These are phyloP conservation scores for Rhodophaea formosa DNA, from an alignment of 2,888 invertebrate genomes.

Conservation along the genomic window DNA sequence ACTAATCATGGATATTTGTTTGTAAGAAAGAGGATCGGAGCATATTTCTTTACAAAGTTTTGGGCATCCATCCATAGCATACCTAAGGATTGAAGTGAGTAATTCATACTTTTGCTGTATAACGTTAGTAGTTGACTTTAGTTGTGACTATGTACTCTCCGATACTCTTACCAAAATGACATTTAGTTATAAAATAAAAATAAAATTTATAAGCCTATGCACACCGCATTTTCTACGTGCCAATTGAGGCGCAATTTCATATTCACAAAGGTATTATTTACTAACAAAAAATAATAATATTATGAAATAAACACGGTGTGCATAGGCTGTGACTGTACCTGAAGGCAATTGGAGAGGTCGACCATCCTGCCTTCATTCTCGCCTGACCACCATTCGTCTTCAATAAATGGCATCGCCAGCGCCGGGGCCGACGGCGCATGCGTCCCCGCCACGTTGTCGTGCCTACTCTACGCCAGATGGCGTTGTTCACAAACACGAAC, in stretches of 20 bases:
- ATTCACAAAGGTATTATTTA: neutral
- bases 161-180: neutral
- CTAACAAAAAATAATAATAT: too few relatives aligned
- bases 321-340: conserved; percentile 75
- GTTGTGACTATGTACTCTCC: neutral
- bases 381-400: conserved; percentile 97
- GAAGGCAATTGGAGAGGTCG: conserved; percentile 93
- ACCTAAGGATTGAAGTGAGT: too few relatives aligned
- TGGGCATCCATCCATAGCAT: too few relatives aligned
- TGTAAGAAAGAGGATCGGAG: too few relatives aligned
- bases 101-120: too few relatives aligned
- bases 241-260: neutral
- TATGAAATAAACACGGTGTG: neutral
- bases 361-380: conserved; percentile 97
- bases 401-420: conserved; percentile 96
- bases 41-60: too few relatives aligned
- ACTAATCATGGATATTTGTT: too few relatives aligned
- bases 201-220: neutral
- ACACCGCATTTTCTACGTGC: neutral
- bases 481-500: conserved; percentile 50
- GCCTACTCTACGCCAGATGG: conserved; percentile 64
- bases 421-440: conserved; percentile 83
- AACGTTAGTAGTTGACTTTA: too few relatives aligned
- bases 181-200: neutral
- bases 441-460: conserved; percentile 83